Conservation (phyloP, 2,113 vertebrate genomes). For the Xiphias gladius region DNA sequence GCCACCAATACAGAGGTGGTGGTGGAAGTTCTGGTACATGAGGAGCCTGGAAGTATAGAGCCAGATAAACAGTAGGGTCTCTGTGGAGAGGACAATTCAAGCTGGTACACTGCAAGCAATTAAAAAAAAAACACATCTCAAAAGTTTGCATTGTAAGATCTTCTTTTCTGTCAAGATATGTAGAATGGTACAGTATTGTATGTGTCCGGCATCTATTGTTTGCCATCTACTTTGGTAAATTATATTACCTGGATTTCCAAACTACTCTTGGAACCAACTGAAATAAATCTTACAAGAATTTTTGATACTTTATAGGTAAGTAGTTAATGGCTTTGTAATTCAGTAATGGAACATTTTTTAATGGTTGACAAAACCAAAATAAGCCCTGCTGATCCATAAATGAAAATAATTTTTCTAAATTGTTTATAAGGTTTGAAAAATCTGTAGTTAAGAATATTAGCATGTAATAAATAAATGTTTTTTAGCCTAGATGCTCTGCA, state of each 20-base stretch:
- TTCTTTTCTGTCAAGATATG: not conserved
- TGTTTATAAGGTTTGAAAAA: not conserved
- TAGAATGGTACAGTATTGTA: not conserved
- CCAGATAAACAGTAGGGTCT: not conserved
- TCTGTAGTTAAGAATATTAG: not conserved
- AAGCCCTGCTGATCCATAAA: not conserved
- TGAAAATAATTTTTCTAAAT: not conserved
- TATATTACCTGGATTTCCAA: not conserved
- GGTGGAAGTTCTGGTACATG: conserved; percentile 76
- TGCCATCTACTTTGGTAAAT: not conserved
- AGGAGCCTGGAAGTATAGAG: conserved; percentile 19
- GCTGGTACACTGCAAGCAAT: not conserved
- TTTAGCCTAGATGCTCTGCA: too few relatives aligned
- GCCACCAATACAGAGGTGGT: conserved; percentile 38
- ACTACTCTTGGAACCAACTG: not conserved
- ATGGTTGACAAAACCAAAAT: not conserved
- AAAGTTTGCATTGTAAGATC: not conserved
- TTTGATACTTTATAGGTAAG: not conserved
- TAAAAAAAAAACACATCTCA: not conserved
- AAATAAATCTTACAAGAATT: not conserved
- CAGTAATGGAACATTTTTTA: not conserved
- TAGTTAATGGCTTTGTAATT: not conserved
- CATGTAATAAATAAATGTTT: too few relatives aligned
- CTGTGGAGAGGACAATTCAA: not conserved
- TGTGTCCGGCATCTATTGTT: not conserved